These are phyloP conservation scores for Pontoporia blainvillei DNA, from an alignment of 2,113 vertebrate species.

Conservation along the genomic window DNA sequence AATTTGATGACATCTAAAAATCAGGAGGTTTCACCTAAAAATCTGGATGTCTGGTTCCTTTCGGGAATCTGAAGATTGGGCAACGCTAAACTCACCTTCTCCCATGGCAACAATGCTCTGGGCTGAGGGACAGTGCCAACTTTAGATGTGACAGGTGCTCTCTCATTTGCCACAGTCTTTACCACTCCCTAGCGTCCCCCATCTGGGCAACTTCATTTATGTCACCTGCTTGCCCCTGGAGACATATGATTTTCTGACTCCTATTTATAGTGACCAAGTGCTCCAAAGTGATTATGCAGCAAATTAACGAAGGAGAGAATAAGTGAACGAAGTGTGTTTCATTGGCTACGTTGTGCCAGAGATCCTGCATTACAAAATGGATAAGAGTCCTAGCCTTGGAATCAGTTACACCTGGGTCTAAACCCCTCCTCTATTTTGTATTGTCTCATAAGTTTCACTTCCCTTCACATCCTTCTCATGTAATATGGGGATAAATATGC, in stretches of 20 bases:
- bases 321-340: background rate
- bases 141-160: accelerated
- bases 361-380: background rate
- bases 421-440: background rate
- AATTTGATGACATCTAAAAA: background rate
- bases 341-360: background rate
- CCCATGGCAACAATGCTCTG: background rate
- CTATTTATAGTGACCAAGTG: background rate
- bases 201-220: background rate
- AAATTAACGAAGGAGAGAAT: background rate
- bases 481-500: background rate
- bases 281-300: background rate
- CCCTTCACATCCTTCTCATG: background rate
- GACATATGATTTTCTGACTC: background rate
- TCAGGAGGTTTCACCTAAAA: background rate
- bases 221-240: background rate
- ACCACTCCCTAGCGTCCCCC: background rate
- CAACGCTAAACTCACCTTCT: background rate
- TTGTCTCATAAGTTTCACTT: background rate
- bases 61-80: background rate
- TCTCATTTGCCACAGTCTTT: background rate
- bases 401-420: background rate
- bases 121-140: background rate
- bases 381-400: background rate
- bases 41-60: background rate